Percentiles rank a stretch among this genome's conserved stretches.
phyloP scores from a whole-genome alignment of 2,797 vertebrate genomes.

The Danionella dracula region DNA sequence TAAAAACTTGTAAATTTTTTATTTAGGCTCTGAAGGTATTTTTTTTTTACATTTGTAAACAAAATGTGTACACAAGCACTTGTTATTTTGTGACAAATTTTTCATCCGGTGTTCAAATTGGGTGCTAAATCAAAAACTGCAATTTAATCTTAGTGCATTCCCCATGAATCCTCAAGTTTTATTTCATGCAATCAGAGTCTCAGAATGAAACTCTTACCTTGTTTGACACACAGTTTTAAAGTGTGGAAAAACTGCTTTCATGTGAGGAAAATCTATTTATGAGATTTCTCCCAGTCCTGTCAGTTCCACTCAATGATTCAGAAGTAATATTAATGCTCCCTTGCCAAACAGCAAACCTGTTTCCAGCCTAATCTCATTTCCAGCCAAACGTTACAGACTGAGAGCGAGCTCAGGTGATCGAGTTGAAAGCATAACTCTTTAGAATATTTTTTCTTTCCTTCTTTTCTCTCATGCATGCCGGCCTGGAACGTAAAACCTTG shows the following conservation, averaged over 20 bases:
- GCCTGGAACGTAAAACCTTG: slow-evolving; percentile 86
- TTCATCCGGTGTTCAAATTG: no score
- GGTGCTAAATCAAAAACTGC: no score
- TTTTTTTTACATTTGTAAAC: neutral
- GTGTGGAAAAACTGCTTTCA: neutral
- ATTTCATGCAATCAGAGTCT: slow-evolving; percentile 12
- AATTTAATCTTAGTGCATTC: slow-evolving; percentile 19
- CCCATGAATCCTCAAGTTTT: slow-evolving; percentile 19
- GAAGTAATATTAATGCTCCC: neutral
- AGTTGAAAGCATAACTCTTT: slow-evolving; percentile 78
- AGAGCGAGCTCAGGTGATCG: slow-evolving; percentile 50
- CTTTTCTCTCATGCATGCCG: slow-evolving; percentile 83
- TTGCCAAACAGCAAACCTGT: neutral
- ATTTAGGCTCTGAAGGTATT: no score
- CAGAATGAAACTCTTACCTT: neutral
- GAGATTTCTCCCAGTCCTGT: slow-evolving; percentile 5
- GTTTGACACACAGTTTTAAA: neutral
- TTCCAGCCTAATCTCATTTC: slow-evolving; percentile 21
- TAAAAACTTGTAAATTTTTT: no score
- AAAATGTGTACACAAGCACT: no score
- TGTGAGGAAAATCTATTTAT: neutral
- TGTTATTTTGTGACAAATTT: no score
- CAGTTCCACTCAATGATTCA: slow-evolving; percentile 3
- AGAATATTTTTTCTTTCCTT: slow-evolving; percentile 72
- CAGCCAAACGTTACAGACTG: slow-evolving; percentile 20